phyloP scores from a whole-genome alignment of 2,113 vertebrate species.

The Pholis gunnellus region DNA sequence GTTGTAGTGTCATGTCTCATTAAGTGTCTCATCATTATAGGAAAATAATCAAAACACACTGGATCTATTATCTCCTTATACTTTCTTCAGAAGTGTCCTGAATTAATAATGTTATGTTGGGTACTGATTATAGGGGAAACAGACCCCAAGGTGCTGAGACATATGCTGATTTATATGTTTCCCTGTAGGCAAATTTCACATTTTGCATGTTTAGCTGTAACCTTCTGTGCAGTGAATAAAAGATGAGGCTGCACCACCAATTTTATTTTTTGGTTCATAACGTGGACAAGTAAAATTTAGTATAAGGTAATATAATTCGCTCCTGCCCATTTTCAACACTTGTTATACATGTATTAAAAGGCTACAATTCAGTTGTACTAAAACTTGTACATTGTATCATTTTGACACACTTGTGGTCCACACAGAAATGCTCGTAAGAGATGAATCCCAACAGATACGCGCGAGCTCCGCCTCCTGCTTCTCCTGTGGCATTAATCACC shows the following conservation, averaged over 20 bases:
- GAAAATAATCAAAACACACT: not conserved
- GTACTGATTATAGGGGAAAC: not conserved
- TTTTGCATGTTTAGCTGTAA: not conserved
- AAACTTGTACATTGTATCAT: not conserved
- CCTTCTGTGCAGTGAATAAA: not conserved
- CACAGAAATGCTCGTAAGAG: not conserved
- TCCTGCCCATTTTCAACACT: not conserved
- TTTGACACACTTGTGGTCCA: not conserved
- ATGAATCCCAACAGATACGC: not conserved
- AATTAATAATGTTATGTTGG: not conserved
- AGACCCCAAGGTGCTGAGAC: not conserved
- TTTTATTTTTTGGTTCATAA: not conserved
- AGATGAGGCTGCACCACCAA: not conserved
- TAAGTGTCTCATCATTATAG: not conserved
- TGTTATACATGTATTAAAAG: not conserved
- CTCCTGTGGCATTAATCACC: conserved; percentile 13
- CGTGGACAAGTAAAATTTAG: not conserved
- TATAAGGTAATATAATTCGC: not conserved
- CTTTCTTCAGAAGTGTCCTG: not conserved
- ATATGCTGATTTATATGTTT: not conserved
- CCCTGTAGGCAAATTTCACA: not conserved
- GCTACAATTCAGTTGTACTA: not conserved
- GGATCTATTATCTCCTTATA: not conserved
- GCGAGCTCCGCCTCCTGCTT: conserved; percentile 15
- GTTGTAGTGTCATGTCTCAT: not conserved